Evolutionary conservation across 2,113 vertebrate genomes (phyloP).

Genomic region (Pelecanoides urinatrix): DNA sequence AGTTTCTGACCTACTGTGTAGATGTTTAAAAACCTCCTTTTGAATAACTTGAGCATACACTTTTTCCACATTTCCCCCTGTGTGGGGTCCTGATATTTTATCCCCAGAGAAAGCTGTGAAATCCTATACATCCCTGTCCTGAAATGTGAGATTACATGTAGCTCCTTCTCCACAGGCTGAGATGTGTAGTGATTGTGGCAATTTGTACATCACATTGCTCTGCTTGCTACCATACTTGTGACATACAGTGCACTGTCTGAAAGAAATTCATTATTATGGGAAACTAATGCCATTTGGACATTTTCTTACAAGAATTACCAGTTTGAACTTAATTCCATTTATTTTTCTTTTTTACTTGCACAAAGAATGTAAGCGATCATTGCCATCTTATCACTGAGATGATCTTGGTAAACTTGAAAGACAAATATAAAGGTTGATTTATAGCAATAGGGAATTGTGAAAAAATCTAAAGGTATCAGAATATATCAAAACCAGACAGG

Average conservation of each 20-base stretch:
- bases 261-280: neutral
- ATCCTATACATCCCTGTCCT: neutral
- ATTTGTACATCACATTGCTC: neutral
- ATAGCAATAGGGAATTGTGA: neutral
- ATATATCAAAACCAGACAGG: neutral
- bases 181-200: neutral
- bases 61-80: neutral
- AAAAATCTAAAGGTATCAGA: neutral
- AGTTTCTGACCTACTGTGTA: neutral
- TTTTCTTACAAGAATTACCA: neutral
- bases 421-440: neutral
- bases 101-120: neutral
- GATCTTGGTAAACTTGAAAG: slow-evolving; percentile 37
- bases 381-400: neutral
- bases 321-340: neutral
- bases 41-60: neutral
- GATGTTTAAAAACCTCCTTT: neutral
- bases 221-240: neutral
- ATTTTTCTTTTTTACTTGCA: neutral
- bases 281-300: neutral
- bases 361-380: slow-evolving; percentile 7
- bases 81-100: neutral
- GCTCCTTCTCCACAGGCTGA: neutral
- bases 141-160: neutral
- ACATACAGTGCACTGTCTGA: neutral